These are phyloP conservation scores for Hyphantria cunea DNA, from an alignment of 1,140 invertebrate genomes.

Conservation along the genomic window DNA sequence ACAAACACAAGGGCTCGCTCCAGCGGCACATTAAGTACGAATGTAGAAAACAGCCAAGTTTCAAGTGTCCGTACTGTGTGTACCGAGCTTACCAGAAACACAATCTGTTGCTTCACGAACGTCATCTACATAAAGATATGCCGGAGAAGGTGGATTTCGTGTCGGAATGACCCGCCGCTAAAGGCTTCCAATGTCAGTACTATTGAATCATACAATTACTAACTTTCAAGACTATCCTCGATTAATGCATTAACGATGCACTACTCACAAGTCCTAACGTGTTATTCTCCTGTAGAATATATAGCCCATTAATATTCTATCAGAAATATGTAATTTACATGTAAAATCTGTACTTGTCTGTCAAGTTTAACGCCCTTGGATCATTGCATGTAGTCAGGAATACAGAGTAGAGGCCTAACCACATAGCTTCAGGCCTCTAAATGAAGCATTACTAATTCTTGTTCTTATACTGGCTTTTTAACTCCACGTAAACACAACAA, in stretches of 20 bases:
- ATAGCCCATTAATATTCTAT: no score
- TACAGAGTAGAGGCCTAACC: no score
- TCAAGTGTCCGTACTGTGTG: conserved; percentile 83
- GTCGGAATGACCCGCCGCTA: conserved; percentile 69
- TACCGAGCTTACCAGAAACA: conserved; percentile 81
- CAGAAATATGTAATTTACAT: no score
- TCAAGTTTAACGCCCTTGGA: no score
- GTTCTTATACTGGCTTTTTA: no score
- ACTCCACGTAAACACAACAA: no score
- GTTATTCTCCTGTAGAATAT: neutral
- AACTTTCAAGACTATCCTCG: conserved; percentile 15
- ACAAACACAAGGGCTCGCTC: conserved; percentile 82
- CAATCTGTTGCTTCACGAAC: conserved; percentile 79
- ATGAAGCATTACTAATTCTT: no score
- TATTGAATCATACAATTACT: conserved; percentile 22
- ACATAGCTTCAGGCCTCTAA: no score
- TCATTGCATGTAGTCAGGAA: no score
- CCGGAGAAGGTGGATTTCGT: conserved; percentile 79
- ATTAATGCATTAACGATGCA: conserved; percentile 12
- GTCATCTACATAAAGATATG: conserved; percentile 77
- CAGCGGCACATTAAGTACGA: conserved; percentile 86
- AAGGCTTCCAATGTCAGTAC: conserved; percentile 64
- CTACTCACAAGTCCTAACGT: neutral
- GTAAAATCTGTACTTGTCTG: no score
- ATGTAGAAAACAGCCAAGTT: conserved; percentile 86